Evolutionary conservation across 1,140 invertebrate species (phyloP).

Genomic region (Zaprionus ghesquierei): DNA sequence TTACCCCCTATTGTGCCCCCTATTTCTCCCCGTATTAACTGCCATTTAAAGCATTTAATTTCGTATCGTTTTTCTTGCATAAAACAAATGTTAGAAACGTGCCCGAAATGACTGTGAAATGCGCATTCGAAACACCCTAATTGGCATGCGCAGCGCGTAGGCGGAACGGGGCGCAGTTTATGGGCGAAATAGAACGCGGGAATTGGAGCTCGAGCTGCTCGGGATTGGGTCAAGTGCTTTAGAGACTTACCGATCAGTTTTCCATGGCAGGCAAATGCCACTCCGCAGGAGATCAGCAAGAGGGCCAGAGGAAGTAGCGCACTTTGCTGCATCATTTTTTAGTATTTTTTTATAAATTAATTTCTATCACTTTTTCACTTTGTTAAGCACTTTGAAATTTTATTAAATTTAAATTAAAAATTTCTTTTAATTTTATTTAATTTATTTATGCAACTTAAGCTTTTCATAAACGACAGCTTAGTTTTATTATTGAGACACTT

Average conservation of each 20-base stretch:
- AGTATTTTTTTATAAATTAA: slow-evolving; percentile 13
- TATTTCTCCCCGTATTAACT: background rate
- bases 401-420: slow-evolving; percentile 13
- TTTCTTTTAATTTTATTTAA: slow-evolving; percentile 23
- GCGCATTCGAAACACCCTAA: slow-evolving; percentile 13
- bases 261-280: slow-evolving; percentile 73
- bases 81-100: slow-evolving; percentile 66
- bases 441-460: slow-evolving; percentile 53
- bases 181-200: slow-evolving; percentile 38
- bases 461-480: slow-evolving; percentile 64
- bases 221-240: too few species aligned
- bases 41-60: slow-evolving; percentile 1
- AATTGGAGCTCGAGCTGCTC: slow-evolving; percentile 17
- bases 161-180: slow-evolving; percentile 14
- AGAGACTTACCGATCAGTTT: slow-evolving; percentile 75
- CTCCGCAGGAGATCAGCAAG: slow-evolving; percentile 62
- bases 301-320: slow-evolving; percentile 56
- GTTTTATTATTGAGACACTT: slow-evolving; percentile 40
- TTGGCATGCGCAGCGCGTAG: slow-evolving; percentile 34
- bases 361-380: slow-evolving; percentile 35
- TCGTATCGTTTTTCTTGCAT: slow-evolving; percentile 53
- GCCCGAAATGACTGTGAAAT: slow-evolving; percentile 28
- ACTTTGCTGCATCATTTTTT: slow-evolving; percentile 67
- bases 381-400: slow-evolving; percentile 39
- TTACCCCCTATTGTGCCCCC: background rate